Percentiles rank a stretch among this genome's conserved stretches.
Conservation (phyloP, 2,888 invertebrate species). For the Cheilosia pagana region DNA sequence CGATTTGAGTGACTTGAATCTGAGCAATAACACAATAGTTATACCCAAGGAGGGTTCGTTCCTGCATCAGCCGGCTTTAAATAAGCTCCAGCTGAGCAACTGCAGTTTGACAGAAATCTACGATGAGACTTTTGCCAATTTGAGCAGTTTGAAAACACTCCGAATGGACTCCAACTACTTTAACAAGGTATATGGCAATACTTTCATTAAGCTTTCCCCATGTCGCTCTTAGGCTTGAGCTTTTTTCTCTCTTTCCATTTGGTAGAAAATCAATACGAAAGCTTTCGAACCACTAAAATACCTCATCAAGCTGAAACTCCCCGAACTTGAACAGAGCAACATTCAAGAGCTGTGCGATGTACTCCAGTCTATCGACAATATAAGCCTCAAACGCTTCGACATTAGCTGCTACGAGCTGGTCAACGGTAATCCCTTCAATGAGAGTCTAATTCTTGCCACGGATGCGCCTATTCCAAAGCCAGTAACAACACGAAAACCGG, state of each 20-base stretch:
- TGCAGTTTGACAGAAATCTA: conserved; percentile 82
- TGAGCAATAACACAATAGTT: conserved; percentile 82
- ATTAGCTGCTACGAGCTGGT: conserved; percentile 82
- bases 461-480: conserved; percentile 77
- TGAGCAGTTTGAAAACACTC: conserved; percentile 80
- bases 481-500: conserved; percentile 7
- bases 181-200: conserved; percentile 78
- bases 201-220: conserved; percentile 26
- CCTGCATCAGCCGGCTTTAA: conserved; percentile 80
- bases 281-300: conserved; percentile 82
- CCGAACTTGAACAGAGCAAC: conserved; percentile 79
- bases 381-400: conserved; percentile 81
- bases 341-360: conserved; percentile 81
- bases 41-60: conserved; percentile 80
- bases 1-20: conserved; percentile 80
- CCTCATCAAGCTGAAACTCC: conserved; percentile 81
- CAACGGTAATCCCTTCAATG: conserved; percentile 82
- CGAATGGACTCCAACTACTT: conserved; percentile 82
- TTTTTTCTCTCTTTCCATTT: conserved; percentile 45
- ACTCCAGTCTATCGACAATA: conserved; percentile 81
- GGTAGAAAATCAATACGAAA: conserved; percentile 82
- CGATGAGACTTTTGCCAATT: conserved; percentile 81
- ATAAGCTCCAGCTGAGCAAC: conserved; percentile 81
- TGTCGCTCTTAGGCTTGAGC: conserved; percentile 66
- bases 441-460: conserved; percentile 80